Base-by-base conservation (phyloP, 2,888 invertebrate genomes). In the Drosophila mimica region DNA sequence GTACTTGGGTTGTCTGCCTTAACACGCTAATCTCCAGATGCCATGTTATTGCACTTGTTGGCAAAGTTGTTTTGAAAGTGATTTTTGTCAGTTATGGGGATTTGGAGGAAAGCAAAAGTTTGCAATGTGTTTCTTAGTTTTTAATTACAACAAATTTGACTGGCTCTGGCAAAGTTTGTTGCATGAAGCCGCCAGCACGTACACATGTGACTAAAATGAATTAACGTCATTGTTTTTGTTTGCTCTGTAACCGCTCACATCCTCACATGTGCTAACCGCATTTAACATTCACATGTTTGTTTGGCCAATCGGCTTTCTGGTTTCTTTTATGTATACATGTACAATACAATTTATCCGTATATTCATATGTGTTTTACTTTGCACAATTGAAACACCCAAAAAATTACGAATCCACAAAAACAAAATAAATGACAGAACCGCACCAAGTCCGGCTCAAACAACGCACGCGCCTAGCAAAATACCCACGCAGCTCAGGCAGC, bases 41-140 rank as follows among this genome's bases (percentile, higher is more conserved):
- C 88, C 86, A 88, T 86, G 90, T 86, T 86, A 89, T 86, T 86
- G 89, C 85, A 86, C 85, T 88, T 89, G 88, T 86, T 89, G 85
- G 88, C 76, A 88, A 86, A 89, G 76, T 86, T 86, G 83, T 81
- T 82, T 74, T 85, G 82, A 88, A 86, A 86, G 85, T 89, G 85
- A 86, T 86, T 86, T 46, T 83, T 85, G 79, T 71, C 73, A 71
- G 85, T 70, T 71, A 61, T 59, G 73, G 64, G 61, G 49, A 61
- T 58, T 67, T 43, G 25, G 30, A 40, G 30, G 38, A 43, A 51
- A 36, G 34, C 56, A 49, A 64, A 87, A 89, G 70, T 89, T 87
- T 67, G 54, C 76, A 74, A 79, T 86, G 81, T 86, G 87, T 88
- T 86, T 81, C 80, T 88, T 86, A 79, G 66, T 76, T 87, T 88